phyloP scores from a whole-genome alignment of 2,888 invertebrate genomes.

The Dinocampus coccinellae region DNA sequence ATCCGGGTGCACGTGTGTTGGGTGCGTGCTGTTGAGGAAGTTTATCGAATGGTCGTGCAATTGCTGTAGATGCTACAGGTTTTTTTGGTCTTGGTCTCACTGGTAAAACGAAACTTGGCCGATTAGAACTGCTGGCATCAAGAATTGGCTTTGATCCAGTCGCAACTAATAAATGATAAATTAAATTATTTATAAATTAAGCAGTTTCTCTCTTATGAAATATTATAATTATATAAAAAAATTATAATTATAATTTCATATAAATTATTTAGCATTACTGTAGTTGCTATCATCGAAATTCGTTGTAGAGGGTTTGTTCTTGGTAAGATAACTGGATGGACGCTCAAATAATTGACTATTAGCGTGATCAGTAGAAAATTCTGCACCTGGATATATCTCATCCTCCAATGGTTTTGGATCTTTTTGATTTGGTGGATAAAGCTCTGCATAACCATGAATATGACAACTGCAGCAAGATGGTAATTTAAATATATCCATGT shows the following conservation, averaged over 20 bases:
- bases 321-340: slow-evolving; percentile 50
- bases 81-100: slow-evolving; percentile 59
- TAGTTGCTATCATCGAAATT: slow-evolving; percentile 47
- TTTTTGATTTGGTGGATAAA: slow-evolving; percentile 76
- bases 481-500: slow-evolving; percentile 88
- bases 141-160: slow-evolving; percentile 47
- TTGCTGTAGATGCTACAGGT: slow-evolving; percentile 44
- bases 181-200: background rate
- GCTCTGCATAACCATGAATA: slow-evolving; percentile 81
- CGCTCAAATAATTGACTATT: slow-evolving; percentile 50
- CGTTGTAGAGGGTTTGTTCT: slow-evolving; percentile 44
- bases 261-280: slow-evolving; percentile 41
- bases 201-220: no score
- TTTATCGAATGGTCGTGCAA: slow-evolving; percentile 63
- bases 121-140: slow-evolving; percentile 50
- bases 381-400: slow-evolving; percentile 74
- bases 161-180: slow-evolving; percentile 11
- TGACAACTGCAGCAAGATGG: slow-evolving; percentile 88
- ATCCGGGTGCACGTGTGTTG: slow-evolving; percentile 66
- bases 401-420: slow-evolving; percentile 71
- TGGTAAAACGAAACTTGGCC: slow-evolving; percentile 53
- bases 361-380: slow-evolving; percentile 61
- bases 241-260: background rate
- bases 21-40: slow-evolving; percentile 66
- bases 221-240: background rate